These are phyloP conservation scores for Xestia c-nigrum DNA, from an alignment of 2,888 invertebrate genomes.

Conservation along the genomic window DNA sequence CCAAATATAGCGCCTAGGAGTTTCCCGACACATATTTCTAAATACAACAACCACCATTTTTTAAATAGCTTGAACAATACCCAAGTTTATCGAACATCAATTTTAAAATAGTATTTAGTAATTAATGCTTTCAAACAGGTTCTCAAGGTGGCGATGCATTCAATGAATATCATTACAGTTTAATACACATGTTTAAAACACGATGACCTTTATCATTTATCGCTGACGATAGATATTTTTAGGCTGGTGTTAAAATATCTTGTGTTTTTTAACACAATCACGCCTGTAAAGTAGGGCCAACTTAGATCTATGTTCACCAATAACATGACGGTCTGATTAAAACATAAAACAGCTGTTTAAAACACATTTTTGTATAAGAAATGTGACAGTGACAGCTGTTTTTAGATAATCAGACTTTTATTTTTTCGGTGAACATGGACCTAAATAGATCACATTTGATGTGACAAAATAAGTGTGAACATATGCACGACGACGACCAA, in stretches of 20 bases:
- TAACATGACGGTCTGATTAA: no score
- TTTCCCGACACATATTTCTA: background rate
- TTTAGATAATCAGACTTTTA: no score
- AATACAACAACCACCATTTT: background rate
- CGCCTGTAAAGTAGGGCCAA: no score
- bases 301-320: no score
- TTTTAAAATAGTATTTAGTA: conserved; percentile 28
- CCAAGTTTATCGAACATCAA: background rate
- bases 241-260: background rate
- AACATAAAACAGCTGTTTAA: no score
- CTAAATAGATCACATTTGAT: no score
- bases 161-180: conserved; percentile 37
- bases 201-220: conserved; percentile 47
- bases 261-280: background rate
- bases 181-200: conserved; percentile 22
- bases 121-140: conserved; percentile 48
- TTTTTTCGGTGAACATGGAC: no score
- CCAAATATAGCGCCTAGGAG: background rate
- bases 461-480: no score
- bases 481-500: no score
- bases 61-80: background rate
- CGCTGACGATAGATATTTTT: conserved; percentile 21
- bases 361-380: no score
- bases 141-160: conserved; percentile 49
- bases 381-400: no score